Evolutionary conservation across 2,888 invertebrate genomes (phyloP).

Genomic region (Ethmia dodecea): DNA sequence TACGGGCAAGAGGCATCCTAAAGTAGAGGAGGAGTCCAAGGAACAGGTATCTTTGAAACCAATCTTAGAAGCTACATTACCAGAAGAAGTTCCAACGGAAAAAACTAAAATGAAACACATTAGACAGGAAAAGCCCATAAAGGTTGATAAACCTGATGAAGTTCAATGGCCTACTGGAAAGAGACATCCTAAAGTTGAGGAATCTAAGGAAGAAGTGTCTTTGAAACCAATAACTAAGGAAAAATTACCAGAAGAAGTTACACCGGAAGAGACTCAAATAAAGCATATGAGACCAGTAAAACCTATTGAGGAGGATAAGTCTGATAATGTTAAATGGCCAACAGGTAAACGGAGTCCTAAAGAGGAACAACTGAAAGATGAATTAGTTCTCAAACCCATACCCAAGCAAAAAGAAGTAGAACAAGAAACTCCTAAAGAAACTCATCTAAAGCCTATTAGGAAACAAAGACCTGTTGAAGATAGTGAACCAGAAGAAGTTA

Average conservation of each 20-base stretch:
- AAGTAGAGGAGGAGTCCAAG: conserved; percentile 39
- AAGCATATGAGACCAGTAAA: conserved; percentile 39
- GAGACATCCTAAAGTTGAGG: conserved; percentile 30
- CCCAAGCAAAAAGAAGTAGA: conserved; percentile 43
- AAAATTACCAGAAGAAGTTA: conserved; percentile 39
- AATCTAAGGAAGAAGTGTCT: conserved; percentile 26
- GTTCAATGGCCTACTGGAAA: conserved; percentile 34
- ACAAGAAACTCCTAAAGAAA: conserved; percentile 38
- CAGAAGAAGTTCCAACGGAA: conserved; percentile 51
- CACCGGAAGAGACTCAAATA: conserved; percentile 44
- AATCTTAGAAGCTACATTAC: conserved; percentile 27
- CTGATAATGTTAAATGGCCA: conserved; percentile 43
- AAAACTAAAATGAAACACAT: conserved; percentile 42
- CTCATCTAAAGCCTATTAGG: conserved; percentile 32
- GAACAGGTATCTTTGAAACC: conserved; percentile 35
- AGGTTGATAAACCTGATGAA: conserved; percentile 39
- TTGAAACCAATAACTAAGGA: conserved; percentile 33
- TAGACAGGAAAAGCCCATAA: conserved; percentile 31
- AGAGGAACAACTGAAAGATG: conserved; percentile 55
- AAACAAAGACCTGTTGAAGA: conserved; percentile 29
- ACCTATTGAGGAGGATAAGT: conserved; percentile 26
- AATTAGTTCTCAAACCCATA: conserved; percentile 67
- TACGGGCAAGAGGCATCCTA: conserved; percentile 40
- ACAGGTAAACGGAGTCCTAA: conserved; percentile 43
- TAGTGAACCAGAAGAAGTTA: conserved; percentile 34